Conservation (phyloP, 92 coral and sea anemone species). For the Parazoanthus swiftii region DNA sequence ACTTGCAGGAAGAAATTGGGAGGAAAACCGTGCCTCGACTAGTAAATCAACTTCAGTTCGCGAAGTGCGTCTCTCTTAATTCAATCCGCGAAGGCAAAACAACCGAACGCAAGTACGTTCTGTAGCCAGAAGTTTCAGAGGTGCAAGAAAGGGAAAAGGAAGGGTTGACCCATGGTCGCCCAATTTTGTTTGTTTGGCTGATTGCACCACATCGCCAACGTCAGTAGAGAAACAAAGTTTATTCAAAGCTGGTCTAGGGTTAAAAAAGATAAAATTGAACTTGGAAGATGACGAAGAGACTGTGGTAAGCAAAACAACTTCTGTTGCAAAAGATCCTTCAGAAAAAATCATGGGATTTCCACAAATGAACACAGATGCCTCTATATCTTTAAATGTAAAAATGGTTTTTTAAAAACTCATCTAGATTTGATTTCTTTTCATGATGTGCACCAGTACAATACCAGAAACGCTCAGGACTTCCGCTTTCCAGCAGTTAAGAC, state of each 20-base stretch:
- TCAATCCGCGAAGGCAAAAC: not conserved
- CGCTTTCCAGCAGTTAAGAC: too few species aligned
- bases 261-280: conserved; percentile 9
- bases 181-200: conserved; percentile 43
- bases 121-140: not conserved
- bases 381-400: too few species aligned
- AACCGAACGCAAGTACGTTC: not conserved
- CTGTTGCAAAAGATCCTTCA: not conserved
- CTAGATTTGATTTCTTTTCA: too few species aligned
- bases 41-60: not conserved
- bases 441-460: too few species aligned
- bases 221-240: conserved; percentile 42
- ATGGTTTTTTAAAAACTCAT: too few species aligned
- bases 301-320: conserved; percentile 20
- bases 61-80: conserved; percentile 5
- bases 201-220: conserved; percentile 26
- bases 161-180: conserved; percentile 38
- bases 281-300: conserved; percentile 23
- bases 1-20: conserved; percentile 3
- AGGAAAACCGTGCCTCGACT: too few species aligned
- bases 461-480: too few species aligned
- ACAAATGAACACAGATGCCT: not conserved
- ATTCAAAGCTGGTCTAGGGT: conserved; percentile 43
- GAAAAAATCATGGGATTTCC: too few species aligned
- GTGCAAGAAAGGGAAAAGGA: not conserved